Evolutionary conservation across 2,113 vertebrate genomes (phyloP), one percentile per base, ranked within the genome.

Genomic region (Pogona vitticeps): DNA sequence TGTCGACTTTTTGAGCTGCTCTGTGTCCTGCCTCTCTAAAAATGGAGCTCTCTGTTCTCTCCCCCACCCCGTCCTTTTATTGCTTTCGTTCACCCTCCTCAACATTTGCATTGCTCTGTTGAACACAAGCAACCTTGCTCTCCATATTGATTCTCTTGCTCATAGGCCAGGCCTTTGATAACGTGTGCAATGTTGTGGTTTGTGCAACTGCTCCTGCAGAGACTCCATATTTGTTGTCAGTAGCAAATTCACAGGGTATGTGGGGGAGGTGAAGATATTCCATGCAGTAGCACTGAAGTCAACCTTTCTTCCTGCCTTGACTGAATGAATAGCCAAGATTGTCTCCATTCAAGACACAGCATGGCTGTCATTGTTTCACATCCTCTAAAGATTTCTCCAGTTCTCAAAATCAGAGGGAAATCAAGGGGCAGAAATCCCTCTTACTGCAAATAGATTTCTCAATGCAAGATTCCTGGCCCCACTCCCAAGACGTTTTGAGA

Each of bases 271-370:
- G 67, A 10, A 42, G 8, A 21, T 61, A 14, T 18, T 31, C 38
- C 72, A 17, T 13, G 3, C 17, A 68, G 20, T 1, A 28, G n/a
- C 67, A 59, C 38, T 40, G 1, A 36, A 33, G 2, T 76, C 46
- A 52, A 10, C 46, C 10, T 5, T 52, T 52, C 79, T 0, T 0
- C 40, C 59, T 46, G 2, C 72, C 78, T n/a, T 18, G 23, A 8
- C n/a, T 70, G 23, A 72, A n/a, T 56, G 63, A n/a, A 15, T 5
- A 18, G 6, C 70, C 42, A 10, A 5, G 9, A 0, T 3, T 1
- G 76, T 36, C 58, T 73, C 59, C n/a, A 36, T 65, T 38, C 7
- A 6, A 0, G 9, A 46, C 21, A 0, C 23, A 56, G 42, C 36
- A 61, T 26, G 46, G 38, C 15, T 67, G 1, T 1, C 0, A 2